Conservation (phyloP, 64 coral and sea anemone genomes). For the Porites lutea region DNA sequence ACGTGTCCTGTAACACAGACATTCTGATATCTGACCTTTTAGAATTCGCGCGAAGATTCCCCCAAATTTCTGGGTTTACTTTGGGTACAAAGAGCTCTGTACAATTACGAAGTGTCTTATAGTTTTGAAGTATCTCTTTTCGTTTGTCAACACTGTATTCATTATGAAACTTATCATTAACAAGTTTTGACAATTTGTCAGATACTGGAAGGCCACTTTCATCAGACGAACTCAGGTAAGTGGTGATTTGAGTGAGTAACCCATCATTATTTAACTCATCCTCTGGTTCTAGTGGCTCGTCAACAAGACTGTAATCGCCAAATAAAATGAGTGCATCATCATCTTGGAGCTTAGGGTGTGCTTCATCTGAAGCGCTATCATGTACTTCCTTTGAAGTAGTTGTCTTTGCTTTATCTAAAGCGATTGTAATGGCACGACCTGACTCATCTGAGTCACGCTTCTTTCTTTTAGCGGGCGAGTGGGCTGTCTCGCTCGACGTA, state of each 20-base stretch:
- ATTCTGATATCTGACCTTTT: slow-evolving; percentile 45
- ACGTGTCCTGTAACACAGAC: slow-evolving; percentile 43
- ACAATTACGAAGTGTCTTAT: neutral
- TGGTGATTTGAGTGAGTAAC: slow-evolving; percentile 28
- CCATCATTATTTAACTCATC: slow-evolving; percentile 48
- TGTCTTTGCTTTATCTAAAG: neutral
- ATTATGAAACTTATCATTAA: slow-evolving; percentile 42
- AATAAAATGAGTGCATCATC: slow-evolving; percentile 41
- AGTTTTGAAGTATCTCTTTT: neutral
- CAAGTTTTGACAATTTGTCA: slow-evolving; percentile 28
- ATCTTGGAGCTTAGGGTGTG: neutral
- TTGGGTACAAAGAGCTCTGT: neutral
- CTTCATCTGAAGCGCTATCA: slow-evolving; percentile 13
- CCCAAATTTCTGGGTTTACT: slow-evolving; percentile 55
- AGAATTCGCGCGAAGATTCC: slow-evolving; percentile 14
- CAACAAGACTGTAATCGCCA: neutral
- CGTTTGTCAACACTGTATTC: slow-evolving; percentile 30
- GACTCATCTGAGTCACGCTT: neutral
- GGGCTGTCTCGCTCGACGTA: neutral
- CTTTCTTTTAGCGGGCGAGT: neutral
- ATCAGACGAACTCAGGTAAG: slow-evolving; percentile 18
- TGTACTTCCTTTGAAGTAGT: neutral
- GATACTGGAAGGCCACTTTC: slow-evolving; percentile 48
- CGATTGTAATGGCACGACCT: neutral
- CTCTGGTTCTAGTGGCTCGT: neutral